Conservation (phyloP, 2,888 invertebrate species). For the Drosophila yooni region DNA sequence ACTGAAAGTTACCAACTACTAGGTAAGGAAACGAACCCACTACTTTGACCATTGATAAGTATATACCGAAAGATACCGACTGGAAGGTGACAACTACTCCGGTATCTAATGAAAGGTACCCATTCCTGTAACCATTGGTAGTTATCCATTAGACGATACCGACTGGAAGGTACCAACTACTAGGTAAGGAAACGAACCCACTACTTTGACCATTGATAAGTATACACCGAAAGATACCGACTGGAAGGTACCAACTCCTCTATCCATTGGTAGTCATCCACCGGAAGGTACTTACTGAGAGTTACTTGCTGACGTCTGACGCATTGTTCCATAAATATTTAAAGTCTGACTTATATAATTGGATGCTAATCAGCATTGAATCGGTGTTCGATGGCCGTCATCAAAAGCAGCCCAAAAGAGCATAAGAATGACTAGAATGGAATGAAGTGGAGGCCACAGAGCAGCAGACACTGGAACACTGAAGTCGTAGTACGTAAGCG, state of each 20-base stretch:
- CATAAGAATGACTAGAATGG: constrained; percentile 34
- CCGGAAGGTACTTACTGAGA: neutral
- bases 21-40: neutral
- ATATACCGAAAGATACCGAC: too few species aligned
- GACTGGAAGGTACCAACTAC: neutral
- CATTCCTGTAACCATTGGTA: too few species aligned
- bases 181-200: neutral
- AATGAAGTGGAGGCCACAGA: neutral
- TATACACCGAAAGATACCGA: too few species aligned
- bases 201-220: too few species aligned
- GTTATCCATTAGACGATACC: too few species aligned
- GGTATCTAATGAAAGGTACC: neutral
- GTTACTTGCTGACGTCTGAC: neutral
- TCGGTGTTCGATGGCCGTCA: neutral
- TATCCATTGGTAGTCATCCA: neutral
- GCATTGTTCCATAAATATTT: neutral
- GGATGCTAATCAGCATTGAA: neutral
- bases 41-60: too few species aligned
- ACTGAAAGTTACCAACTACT: neutral
- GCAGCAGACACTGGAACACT: neutral
- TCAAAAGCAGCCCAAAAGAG: constrained; percentile 29
- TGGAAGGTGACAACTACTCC: too few species aligned
- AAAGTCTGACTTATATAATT: neutral
- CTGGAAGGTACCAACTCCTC: neutral
- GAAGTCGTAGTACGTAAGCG: constrained; percentile 1